Base-by-base conservation (phyloP, 2,797 vertebrate species). In the Hypotaenidia philippensis region DNA sequence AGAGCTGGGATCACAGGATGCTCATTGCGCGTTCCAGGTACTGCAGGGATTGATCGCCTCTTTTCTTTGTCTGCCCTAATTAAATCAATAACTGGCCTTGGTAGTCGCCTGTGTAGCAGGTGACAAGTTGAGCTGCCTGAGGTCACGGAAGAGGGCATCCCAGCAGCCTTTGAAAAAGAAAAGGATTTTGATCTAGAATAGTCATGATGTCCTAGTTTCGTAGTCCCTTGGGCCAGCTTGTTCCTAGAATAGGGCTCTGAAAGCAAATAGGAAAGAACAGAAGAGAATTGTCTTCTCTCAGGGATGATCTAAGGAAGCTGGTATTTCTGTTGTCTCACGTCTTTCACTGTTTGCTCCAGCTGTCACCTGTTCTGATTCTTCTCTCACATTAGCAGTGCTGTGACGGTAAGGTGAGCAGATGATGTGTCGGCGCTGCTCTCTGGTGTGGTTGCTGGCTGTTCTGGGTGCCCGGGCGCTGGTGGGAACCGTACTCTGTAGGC, bases 201-300 rank as follows among this genome's bases (percentile, higher is more conserved):
- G 36, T 16, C 66, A 69, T 31, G 26, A 5, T 93, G 83, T 44
- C 91, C 91, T 81, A 89, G 32, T 49, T 92, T 89, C 80, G 29
- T 9, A 12, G 52, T 94, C 94, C 79, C 82, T 17, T 44, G 74
- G 87, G 80, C 86, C n/a, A 56, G 63, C 68, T n/a, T 29, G 27
- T 90, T 94, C 93, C 89, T 96, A 53, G 89, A 94, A 60, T 76
- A 61, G 84, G 64, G 93, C 74, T 92, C 87, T 65, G 91, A 87
- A 80, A 90, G 87, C 85, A 85, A 55, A 79, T 40, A 71, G 85
- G 31, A 68, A 86, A 65, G 63, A 87, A 68, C 41, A 59, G 83
- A 80, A 78, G 68, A 74, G 74, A 96, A 90, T 44, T 66, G 69
- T 76, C 55, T 90, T 82, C 70, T 89, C 71, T 81, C 75, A 26